Evolutionary conservation across 2,113 vertebrate species (phyloP), one percentile per base, ranked within the genome.

Genomic region (Aphelocoma coerulescens): DNA sequence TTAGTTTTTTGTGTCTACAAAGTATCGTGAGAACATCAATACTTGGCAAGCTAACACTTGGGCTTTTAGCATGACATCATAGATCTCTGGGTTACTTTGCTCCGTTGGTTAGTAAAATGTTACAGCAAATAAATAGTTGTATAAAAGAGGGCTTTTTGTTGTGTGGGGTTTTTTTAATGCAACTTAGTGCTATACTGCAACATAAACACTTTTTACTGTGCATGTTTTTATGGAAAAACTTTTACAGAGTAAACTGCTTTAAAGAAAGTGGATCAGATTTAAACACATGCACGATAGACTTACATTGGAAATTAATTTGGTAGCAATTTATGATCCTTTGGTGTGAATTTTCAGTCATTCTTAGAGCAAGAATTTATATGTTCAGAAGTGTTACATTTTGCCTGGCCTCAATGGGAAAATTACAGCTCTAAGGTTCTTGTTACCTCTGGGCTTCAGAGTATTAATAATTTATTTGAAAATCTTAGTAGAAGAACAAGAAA

Each of bases 11-110:
- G 79, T 80, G 92, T 69, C 88, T 88, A 63, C n/a, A 78, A 73
- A 91, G 65, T 85, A 91, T 86, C 66, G 54, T 97, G 96, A 93
- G 95, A 96, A 96, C 86, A 76, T 79, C 91, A 93, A 72, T 51
- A 82, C 54, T 95, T 97, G 95, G 96, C 96, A 96, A 66, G 14
- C 52, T 57, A 77, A 89, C 63, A 48, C 65, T 83, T 91, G 72
- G 33, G 86, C 48, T 91, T 94, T 94, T 43, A 95, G 80, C 76
- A 69, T 61, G 80, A 95, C 69, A 78, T 83, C 84, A 85, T 76
- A 69, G 73, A 76, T 66, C 65, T 86, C 76, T 1, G 8, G 27
- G 78, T 90, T 87, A 67, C 76, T 95, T 91, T 78, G 72, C 93
- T 93, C 69, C 3, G 4, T 59, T 58, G 43, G 79, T 94, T 65